Evolutionary conservation across 2,888 invertebrate species (phyloP).

Genomic region (Cyclophora albipunctata): DNA sequence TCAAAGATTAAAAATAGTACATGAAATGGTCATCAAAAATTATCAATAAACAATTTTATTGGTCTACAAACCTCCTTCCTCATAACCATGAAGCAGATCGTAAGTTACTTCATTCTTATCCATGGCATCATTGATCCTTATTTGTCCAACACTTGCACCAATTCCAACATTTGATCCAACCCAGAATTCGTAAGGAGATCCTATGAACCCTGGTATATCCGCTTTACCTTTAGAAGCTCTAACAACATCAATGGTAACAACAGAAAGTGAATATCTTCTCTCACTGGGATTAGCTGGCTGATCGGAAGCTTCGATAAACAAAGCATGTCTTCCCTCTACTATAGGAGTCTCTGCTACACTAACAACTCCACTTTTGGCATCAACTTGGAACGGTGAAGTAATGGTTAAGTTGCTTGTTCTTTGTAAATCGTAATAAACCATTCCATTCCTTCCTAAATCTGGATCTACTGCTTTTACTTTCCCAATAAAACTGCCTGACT

Average conservation of each 20-base stretch:
- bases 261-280: conserved; percentile 85
- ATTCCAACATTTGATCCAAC: conserved; percentile 89
- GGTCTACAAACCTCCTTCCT: conserved; percentile 81
- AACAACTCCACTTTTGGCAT: conserved; percentile 81
- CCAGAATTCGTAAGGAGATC: conserved; percentile 93
- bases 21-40: no score
- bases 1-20: background rate
- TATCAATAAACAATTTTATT: no score
- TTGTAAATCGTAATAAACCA: conserved; percentile 84
- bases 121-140: conserved; percentile 83
- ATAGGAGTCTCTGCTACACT: conserved; percentile 79
- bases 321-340: conserved; percentile 82
- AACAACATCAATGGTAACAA: conserved; percentile 87
- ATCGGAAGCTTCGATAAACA: conserved; percentile 90
- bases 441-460: conserved; percentile 83
- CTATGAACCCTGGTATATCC: conserved; percentile 84
- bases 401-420: conserved; percentile 79
- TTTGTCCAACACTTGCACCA: conserved; percentile 90
- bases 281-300: conserved; percentile 90
- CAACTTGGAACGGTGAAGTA: conserved; percentile 81
- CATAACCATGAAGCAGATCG: conserved; percentile 88
- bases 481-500: conserved; percentile 83
- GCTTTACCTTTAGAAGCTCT: conserved; percentile 69
- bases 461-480: conserved; percentile 88
- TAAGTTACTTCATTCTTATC: conserved; percentile 81